These are phyloP conservation scores for Setipinna tenuifilis DNA, from an alignment of 2,797 vertebrate genomes.

Conservation along the genomic window DNA sequence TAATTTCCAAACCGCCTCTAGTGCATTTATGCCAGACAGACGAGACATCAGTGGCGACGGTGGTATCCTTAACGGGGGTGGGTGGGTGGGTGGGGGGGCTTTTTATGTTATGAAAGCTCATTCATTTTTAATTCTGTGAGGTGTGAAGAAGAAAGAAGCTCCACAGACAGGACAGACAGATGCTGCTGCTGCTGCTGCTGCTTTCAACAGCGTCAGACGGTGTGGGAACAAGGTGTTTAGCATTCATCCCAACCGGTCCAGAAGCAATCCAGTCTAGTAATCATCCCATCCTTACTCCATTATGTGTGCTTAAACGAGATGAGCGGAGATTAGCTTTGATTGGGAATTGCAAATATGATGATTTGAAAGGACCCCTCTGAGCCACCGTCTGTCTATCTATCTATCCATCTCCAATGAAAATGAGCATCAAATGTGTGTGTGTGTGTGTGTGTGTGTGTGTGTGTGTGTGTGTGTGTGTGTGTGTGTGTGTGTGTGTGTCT, in stretches of 20 bases:
- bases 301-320: neutral
- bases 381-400: neutral
- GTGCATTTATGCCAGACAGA: neutral
- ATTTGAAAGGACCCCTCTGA: neutral
- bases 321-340: neutral
- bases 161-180: conserved; percentile 1
- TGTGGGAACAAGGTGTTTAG: neutral
- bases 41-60: too few relatives aligned
- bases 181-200: neutral
- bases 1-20: neutral
- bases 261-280: neutral
- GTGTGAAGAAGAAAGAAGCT: neutral
- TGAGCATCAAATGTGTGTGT: neutral
- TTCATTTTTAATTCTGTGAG: neutral
- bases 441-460: too few relatives aligned
- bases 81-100: too few relatives aligned
- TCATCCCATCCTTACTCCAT: neutral
- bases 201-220: neutral
- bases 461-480: too few relatives aligned
- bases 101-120: neutral
- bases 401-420: neutral
- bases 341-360: neutral
- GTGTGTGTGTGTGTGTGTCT: neutral
- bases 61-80: neutral
- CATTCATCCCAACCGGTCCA: neutral